phyloP scores from a whole-genome alignment of 2,797 vertebrate species.

The Myotis pilosus region DNA sequence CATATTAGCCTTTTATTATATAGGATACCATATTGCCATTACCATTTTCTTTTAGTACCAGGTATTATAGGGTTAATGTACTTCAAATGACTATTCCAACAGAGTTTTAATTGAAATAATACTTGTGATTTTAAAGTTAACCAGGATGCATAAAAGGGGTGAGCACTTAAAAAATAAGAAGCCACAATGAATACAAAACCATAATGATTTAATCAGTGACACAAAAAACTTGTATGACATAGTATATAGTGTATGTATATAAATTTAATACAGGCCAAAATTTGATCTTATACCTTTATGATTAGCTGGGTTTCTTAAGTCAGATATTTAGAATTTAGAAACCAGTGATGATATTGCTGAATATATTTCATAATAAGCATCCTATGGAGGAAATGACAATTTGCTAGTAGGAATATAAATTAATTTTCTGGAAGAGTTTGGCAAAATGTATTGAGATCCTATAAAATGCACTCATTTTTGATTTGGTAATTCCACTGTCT shows the following conservation, averaged over 20 bases:
- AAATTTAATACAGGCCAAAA: background rate
- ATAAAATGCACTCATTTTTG: background rate
- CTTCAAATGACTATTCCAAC: background rate
- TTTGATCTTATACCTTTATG: background rate
- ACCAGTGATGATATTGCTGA: background rate
- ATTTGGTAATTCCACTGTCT: background rate
- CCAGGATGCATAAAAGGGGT: background rate
- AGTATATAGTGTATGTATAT: background rate
- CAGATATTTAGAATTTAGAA: background rate
- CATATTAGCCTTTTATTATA: too few relatives aligned
- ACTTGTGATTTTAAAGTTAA: constrained; percentile 4
- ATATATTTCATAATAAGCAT: background rate
- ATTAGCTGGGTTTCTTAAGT: background rate
- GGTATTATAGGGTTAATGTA: background rate
- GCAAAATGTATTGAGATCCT: constrained; percentile 8
- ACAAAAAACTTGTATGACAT: background rate
- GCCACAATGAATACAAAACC: background rate
- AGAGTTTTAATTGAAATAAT: constrained; percentile 36
- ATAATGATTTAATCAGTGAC: background rate
- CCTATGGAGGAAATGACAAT: background rate
- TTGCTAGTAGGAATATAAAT: background rate
- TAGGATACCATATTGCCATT: background rate
- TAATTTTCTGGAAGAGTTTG: background rate
- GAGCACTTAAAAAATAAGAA: constrained; percentile 13
- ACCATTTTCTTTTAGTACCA: constrained; percentile 14